A percentile compares a stretch with the other conserved stretches of the same genome.
Conservation (phyloP, 2,888 invertebrate species). For the Platycheirus rosarum region DNA sequence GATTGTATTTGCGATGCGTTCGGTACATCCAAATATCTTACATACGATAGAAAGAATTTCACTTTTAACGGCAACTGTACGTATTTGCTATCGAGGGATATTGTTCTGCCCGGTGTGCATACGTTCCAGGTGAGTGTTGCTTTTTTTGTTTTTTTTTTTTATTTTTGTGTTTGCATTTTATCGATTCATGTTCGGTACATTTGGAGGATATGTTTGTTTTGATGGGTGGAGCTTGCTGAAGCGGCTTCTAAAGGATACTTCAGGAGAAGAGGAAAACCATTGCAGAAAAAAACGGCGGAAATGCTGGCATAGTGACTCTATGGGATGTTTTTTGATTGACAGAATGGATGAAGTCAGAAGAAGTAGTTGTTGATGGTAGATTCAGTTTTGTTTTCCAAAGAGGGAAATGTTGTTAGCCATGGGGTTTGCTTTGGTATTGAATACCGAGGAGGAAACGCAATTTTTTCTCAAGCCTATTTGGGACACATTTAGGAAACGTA, state of each 20-base stretch:
- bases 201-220: constrained; percentile 2
- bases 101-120: constrained; percentile 83
- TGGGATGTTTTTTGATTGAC: constrained; percentile 1
- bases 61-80: constrained; percentile 93
- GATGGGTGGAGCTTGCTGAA: background rate
- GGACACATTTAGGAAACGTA: too few species aligned
- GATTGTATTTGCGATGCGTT: constrained; percentile 91
- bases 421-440: too few species aligned
- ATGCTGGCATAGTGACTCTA: background rate
- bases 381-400: too few species aligned
- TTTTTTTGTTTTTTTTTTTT: constrained; percentile 84
- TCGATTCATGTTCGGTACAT: constrained; percentile 21
- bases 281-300: background rate
- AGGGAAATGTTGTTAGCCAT: too few species aligned
- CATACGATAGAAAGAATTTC: constrained; percentile 91
- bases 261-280: background rate
- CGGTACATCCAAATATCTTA: constrained; percentile 91
- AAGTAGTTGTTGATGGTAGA: background rate
- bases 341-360: background rate
- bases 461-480: too few species aligned
- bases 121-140: constrained; percentile 80
- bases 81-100: constrained; percentile 89
- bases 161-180: constrained; percentile 76
- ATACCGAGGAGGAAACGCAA: too few species aligned
- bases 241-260: background rate